Conservation (phyloP, 1,140 invertebrate genomes). For the Brachionus koreanus region DNA sequence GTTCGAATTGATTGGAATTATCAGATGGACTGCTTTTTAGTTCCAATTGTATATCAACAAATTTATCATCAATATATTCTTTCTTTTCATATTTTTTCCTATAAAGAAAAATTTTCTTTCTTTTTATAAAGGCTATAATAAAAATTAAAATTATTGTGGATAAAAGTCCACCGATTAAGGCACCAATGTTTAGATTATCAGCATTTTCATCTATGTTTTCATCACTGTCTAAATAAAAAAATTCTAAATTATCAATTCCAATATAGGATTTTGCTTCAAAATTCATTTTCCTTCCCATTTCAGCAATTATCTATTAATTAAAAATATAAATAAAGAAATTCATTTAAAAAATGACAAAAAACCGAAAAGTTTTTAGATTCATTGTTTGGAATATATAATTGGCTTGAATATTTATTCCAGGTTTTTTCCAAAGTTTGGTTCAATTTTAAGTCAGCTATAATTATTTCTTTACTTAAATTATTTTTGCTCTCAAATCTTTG, state of each 20-base stretch:
- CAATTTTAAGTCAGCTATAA: background rate
- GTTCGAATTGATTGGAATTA: background rate
- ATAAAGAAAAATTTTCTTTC: background rate
- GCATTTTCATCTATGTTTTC: background rate
- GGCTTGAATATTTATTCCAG: background rate
- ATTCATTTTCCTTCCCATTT: background rate
- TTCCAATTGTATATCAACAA: constrained; percentile 1
- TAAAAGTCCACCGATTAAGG: background rate
- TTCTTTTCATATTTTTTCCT: constrained; percentile 4
- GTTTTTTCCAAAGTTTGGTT: background rate
- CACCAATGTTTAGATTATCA: background rate
- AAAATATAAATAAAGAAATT: background rate
- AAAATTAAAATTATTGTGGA: background rate
- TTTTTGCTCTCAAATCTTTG: background rate
- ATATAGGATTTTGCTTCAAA: background rate
- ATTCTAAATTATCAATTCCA: background rate
- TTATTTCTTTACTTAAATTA: background rate
- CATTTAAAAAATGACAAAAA: background rate
- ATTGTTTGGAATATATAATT: background rate
- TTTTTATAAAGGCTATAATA: background rate
- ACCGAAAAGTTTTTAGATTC: background rate
- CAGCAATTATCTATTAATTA: background rate
- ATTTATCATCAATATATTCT: constrained; percentile 19
- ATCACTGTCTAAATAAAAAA: background rate
- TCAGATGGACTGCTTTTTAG: background rate